These are phyloP conservation scores for Fragum fragum DNA, from an alignment of 2,888 invertebrate genomes.

Conservation along the genomic window DNA sequence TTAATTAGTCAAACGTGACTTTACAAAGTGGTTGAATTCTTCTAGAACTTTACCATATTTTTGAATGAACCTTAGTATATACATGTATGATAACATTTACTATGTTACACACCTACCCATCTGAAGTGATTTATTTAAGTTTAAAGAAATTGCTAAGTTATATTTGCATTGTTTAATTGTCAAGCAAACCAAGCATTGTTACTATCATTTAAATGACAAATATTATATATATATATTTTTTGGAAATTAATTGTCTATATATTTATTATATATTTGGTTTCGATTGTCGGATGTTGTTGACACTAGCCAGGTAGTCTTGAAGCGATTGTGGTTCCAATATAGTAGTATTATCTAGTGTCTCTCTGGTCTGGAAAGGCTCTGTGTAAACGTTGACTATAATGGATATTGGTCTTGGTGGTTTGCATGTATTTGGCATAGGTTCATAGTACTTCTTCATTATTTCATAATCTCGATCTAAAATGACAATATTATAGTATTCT, in stretches of 20 bases:
- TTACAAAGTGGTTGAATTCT: slow-evolving; percentile 2
- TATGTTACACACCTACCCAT: background rate
- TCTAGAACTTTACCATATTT: background rate
- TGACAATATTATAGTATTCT: background rate
- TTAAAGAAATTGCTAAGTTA: too few relatives aligned
- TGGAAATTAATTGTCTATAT: too few relatives aligned
- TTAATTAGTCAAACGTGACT: background rate
- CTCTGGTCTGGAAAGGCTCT: background rate
- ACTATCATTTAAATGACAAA: too few relatives aligned
- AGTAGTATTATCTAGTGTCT: background rate
- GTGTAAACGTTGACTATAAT: background rate
- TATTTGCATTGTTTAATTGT: too few relatives aligned
- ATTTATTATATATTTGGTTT: background rate
- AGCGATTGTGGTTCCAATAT: slow-evolving; percentile 4
- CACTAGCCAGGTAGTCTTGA: background rate
- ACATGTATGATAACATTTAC: background rate
- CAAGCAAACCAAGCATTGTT: too few relatives aligned
- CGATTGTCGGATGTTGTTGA: background rate
- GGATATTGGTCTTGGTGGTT: background rate
- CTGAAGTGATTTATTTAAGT: too few relatives aligned
- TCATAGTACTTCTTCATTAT: background rate
- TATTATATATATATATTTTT: too few relatives aligned
- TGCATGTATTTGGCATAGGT: background rate
- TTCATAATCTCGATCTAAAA: background rate
- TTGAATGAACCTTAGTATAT: background rate